phyloP scores from a whole-genome alignment of 1,140 invertebrate species.

The Maconellicoccus hirsutus region DNA sequence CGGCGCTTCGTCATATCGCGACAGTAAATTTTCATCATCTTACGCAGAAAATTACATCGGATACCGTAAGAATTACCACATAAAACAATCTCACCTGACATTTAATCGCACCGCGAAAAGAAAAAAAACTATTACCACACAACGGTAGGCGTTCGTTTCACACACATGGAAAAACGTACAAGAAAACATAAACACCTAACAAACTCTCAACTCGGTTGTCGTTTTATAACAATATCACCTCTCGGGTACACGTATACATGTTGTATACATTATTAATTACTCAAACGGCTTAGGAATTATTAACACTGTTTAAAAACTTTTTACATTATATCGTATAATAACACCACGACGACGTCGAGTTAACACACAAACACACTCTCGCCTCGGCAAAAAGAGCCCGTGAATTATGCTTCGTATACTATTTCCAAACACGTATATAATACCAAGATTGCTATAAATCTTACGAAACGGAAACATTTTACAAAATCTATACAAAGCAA shows the following conservation, averaged over 20 bases:
- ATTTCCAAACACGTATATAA: not conserved
- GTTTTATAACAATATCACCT: not conserved
- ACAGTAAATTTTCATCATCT: too few species aligned
- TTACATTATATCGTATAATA: not conserved
- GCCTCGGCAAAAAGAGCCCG: not conserved
- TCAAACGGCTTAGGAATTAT: not conserved
- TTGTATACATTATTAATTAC: not conserved
- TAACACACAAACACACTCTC: too few species aligned
- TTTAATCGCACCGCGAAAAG: too few species aligned
- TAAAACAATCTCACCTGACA: too few species aligned
- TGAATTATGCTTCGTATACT: not conserved
- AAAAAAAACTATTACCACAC: too few species aligned
- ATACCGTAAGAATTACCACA: too few species aligned
- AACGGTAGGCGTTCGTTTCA: not conserved
- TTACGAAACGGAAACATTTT: constrained; percentile 5
- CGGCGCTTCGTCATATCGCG: too few species aligned
- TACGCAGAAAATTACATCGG: too few species aligned
- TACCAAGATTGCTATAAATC: not conserved
- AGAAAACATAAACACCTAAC: not conserved
- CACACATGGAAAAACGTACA: not conserved
- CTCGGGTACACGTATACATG: not conserved
- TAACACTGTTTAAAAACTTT: not conserved
- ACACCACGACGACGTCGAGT: too few species aligned
- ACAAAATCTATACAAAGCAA: not conserved
- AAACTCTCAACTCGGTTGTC: not conserved